Evolutionary conservation across 2,113 vertebrate species (phyloP), one percentile per base, ranked within the genome.

Genomic region (Rhea americana): DNA sequence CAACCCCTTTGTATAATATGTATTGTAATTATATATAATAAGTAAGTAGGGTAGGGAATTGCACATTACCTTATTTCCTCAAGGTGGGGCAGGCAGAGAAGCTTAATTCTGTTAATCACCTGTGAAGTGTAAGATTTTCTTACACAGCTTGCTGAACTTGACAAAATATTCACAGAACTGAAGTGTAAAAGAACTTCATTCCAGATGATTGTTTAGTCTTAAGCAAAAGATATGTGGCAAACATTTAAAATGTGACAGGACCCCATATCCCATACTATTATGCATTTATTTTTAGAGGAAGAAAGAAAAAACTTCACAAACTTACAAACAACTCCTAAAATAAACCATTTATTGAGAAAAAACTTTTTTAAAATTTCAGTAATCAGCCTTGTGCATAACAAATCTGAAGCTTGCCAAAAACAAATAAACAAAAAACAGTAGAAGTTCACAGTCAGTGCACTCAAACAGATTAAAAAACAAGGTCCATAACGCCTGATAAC

Each of bases 341-440:
- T 98, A 98, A 98, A 98, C 97, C 97, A 98, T 98, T 98, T 98
- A 98, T 98, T 98, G 98, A 98, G 97, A 97, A 98, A 97, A 96
- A 95, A 92, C 26, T 71, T 95, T 94, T 96, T 97, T 96, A 48
- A 81, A 95, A 97, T 96, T 95, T 98, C 96, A 97, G 94, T 88
- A 81, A 97, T 96, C 95, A 95, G 96, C 97, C 95, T 97, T 96
- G 95, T 97, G 97, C 96, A 97, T 97, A 97, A 98, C 97, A 98
- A 97, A 97, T 97, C 95, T 20, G 92, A 97, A 97, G 97, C 97
- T 97, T 74, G 97, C 96, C 89, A 96, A 96, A 97, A 96, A 95
- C 94, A 95, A 92, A 97, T 81, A 94, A 96, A 94, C 93, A 93
- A 96, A 93, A 89, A 82, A 56, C 80, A 93, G 93, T 89, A 96